Evolutionary conservation across 2,113 vertebrate species (phyloP).

Genomic region (Podiceps cristatus): DNA sequence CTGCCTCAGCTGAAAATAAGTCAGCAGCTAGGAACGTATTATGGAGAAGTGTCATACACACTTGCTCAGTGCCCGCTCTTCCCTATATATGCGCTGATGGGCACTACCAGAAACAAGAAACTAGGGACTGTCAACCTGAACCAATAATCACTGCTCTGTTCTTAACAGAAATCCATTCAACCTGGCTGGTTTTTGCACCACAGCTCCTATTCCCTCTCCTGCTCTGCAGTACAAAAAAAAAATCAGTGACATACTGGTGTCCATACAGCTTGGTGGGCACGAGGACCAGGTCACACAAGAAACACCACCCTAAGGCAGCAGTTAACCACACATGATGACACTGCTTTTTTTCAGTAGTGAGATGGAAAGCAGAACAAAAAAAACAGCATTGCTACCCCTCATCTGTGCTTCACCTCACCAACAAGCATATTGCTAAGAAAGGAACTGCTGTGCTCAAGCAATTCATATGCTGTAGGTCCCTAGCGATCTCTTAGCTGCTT

Average conservation of each 20-base stretch:
- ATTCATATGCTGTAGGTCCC: no score
- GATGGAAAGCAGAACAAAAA: background rate
- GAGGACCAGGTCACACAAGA: background rate
- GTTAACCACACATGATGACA: background rate
- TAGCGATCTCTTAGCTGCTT: background rate
- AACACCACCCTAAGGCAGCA: background rate
- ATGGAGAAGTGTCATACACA: background rate
- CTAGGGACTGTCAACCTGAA: background rate
- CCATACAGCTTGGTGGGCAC: background rate
- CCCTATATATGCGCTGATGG: background rate
- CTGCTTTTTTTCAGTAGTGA: background rate
- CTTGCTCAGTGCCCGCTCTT: background rate
- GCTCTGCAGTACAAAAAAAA: background rate
- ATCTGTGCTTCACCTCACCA: background rate
- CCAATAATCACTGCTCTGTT: background rate
- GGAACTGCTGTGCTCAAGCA: background rate
- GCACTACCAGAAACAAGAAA: background rate
- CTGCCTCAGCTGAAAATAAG: background rate
- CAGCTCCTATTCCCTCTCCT: background rate
- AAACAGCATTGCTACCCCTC: background rate
- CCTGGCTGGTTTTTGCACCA: background rate
- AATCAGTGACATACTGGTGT: accelerated
- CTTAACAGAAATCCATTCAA: background rate
- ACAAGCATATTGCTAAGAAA: background rate
- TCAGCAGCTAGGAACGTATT: background rate